A percentile compares a stretch with the other conserved stretches of the same genome.
Conservation (phyloP, 2,888 invertebrate species). For the Laspeyria flexula region DNA sequence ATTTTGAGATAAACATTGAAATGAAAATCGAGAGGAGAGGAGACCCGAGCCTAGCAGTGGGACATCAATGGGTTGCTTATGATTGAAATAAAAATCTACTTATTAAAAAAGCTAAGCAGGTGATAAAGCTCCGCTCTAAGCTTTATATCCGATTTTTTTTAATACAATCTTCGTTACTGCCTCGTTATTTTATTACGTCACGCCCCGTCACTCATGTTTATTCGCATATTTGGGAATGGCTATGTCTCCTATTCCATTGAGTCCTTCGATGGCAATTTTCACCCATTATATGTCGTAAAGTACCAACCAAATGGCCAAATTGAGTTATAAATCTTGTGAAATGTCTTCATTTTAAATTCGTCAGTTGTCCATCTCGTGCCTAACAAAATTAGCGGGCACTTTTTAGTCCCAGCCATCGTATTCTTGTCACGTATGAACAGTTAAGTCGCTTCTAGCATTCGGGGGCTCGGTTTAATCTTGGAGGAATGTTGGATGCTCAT, state of each 20-base stretch:
- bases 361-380: slow-evolving; percentile 54
- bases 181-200: slow-evolving; percentile 20
- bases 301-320: slow-evolving; percentile 50
- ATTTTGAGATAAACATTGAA: background rate
- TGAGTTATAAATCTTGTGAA: slow-evolving; percentile 62
- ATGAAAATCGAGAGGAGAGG: no score
- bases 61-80: background rate
- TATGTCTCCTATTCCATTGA: slow-evolving; percentile 27
- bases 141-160: background rate
- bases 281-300: slow-evolving; percentile 40
- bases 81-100: no score
- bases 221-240: slow-evolving; percentile 28
- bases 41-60: no score
- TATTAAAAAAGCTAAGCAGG: background rate
- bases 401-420: slow-evolving; percentile 51
- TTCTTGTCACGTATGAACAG: slow-evolving; percentile 69
- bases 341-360: slow-evolving; percentile 61
- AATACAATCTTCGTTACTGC: slow-evolving; percentile 6
- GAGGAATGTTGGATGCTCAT: slow-evolving; percentile 72
- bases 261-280: slow-evolving; percentile 34
- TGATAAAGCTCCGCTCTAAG: background rate
- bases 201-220: slow-evolving; percentile 14
- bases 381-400: slow-evolving; percentile 69
- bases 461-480: slow-evolving; percentile 72
- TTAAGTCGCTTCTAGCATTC: slow-evolving; percentile 54